phyloP scores from a whole-genome alignment of 2,797 vertebrate species.

The Emydoidea blandingii region DNA sequence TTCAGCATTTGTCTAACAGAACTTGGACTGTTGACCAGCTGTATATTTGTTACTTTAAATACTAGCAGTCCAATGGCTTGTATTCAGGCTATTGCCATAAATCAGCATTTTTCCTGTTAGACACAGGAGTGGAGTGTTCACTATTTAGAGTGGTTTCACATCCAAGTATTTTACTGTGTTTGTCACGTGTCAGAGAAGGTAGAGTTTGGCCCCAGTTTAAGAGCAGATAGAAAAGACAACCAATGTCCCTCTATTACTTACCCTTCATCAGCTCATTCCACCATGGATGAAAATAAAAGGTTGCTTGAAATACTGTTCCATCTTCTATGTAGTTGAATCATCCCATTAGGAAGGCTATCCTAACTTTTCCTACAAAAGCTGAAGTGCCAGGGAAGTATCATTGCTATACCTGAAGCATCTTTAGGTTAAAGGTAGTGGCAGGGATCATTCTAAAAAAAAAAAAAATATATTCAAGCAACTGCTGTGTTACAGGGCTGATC shows the following conservation, averaged over 20 bases:
- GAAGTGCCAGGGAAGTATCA: too few species aligned
- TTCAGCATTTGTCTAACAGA: neutral
- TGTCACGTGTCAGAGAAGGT: neutral
- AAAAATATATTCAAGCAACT: neutral
- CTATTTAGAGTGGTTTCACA: neutral
- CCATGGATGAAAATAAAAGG: too few species aligned
- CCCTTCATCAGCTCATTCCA: neutral
- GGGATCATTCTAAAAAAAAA: neutral
- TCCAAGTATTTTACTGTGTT: neutral
- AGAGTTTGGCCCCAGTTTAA: neutral
- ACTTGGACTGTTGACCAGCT: neutral
- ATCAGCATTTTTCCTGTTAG: neutral
- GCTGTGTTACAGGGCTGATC: neutral
- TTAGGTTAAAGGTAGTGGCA: neutral
- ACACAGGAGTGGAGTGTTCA: too few species aligned
- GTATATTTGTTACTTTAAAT: neutral
- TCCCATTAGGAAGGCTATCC: too few species aligned
- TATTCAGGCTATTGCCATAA: neutral
- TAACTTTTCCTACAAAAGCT: too few species aligned
- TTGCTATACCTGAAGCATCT: too few species aligned
- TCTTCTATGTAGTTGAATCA: too few species aligned
- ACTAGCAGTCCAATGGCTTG: neutral
- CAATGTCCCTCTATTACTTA: too few species aligned
- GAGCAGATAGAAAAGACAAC: too few species aligned
- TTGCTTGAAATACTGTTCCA: too few species aligned